These are phyloP conservation scores for Catharus bicknelli DNA, from an alignment of 2,113 vertebrate genomes.

Conservation along the genomic window DNA sequence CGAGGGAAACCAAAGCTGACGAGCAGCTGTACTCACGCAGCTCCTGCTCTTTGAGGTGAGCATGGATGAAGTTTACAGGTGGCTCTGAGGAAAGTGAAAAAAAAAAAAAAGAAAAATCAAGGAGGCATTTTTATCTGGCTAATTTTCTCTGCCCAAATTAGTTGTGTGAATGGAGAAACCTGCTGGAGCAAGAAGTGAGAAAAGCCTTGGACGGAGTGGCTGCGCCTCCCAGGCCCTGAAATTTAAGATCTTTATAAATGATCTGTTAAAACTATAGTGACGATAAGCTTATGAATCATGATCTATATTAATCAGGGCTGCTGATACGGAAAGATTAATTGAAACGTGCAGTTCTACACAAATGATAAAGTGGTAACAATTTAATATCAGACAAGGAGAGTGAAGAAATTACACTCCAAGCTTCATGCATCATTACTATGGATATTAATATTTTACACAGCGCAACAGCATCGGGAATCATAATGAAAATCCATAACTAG, in stretches of 20 bases:
- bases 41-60: background rate
- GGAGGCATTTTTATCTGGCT: slow-evolving; percentile 56
- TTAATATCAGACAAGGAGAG: slow-evolving; percentile 94
- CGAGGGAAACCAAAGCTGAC: background rate
- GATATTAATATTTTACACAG: slow-evolving; percentile 97
- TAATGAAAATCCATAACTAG: slow-evolving; percentile 99
- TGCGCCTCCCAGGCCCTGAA: slow-evolving; percentile 83
- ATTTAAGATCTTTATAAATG: slow-evolving; percentile 90
- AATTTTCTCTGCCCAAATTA: slow-evolving; percentile 74
- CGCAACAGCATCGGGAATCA: slow-evolving; percentile 91
- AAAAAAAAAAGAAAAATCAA: background rate
- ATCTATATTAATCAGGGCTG: slow-evolving; percentile 94
- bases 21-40: background rate
- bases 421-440: slow-evolving; percentile 99
- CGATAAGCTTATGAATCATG: slow-evolving; percentile 99
- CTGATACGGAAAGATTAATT: slow-evolving; percentile 95
- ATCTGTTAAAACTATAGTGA: slow-evolving; percentile 97
- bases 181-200: slow-evolving; percentile 73
- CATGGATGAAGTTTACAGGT: background rate
- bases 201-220: slow-evolving; percentile 77
- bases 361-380: slow-evolving; percentile 99
- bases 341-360: slow-evolving; percentile 94
- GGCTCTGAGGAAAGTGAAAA: background rate
- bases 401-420: slow-evolving; percentile 95
- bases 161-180: slow-evolving; percentile 73